Percentiles rank a stretch among this genome's conserved stretches.
phyloP scores from a whole-genome alignment of 2,888 invertebrate species.

The Antitype chi region DNA sequence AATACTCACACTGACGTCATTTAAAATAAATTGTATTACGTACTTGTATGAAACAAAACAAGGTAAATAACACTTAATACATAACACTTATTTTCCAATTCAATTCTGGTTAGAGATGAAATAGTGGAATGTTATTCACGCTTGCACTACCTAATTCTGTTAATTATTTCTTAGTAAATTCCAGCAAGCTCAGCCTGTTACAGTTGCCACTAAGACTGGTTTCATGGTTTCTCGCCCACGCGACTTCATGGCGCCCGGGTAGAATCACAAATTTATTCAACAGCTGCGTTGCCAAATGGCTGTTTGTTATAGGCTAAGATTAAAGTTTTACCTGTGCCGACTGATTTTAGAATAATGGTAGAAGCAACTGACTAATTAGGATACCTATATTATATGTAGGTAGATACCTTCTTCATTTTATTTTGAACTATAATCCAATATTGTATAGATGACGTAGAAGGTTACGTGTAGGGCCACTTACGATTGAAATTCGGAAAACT shows the following conservation, averaged over 20 bases:
- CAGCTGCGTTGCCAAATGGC: constrained; percentile 77
- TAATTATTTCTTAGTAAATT: constrained; percentile 41
- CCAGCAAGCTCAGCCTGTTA: constrained; percentile 68
- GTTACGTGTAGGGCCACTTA: neutral
- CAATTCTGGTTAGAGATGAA: constrained; percentile 36
- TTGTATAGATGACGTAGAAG: constrained; percentile 11
- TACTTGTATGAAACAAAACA: constrained; percentile 34
- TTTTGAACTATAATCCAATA: neutral
- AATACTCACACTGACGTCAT: constrained; percentile 38
- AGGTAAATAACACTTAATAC: constrained; percentile 39
- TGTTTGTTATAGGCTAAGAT: constrained; percentile 55
- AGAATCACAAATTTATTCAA: constrained; percentile 80
- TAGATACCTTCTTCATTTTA: neutral
- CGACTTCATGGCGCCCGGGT: constrained; percentile 87
- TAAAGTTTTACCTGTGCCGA: constrained; percentile 31
- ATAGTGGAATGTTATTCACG: constrained; percentile 31
- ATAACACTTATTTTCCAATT: constrained; percentile 48
- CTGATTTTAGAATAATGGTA: constrained; percentile 1
- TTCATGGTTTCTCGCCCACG: constrained; percentile 90
- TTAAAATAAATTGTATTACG: constrained; percentile 34
- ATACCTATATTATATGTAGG: neutral
- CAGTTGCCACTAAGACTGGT: constrained; percentile 85
- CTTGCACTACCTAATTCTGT: constrained; percentile 29
- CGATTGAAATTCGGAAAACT: constrained; percentile 22
- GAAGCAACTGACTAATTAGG: neutral